Conservation (phyloP, 2,113 vertebrate species). For the Stercorarius parasiticus region DNA sequence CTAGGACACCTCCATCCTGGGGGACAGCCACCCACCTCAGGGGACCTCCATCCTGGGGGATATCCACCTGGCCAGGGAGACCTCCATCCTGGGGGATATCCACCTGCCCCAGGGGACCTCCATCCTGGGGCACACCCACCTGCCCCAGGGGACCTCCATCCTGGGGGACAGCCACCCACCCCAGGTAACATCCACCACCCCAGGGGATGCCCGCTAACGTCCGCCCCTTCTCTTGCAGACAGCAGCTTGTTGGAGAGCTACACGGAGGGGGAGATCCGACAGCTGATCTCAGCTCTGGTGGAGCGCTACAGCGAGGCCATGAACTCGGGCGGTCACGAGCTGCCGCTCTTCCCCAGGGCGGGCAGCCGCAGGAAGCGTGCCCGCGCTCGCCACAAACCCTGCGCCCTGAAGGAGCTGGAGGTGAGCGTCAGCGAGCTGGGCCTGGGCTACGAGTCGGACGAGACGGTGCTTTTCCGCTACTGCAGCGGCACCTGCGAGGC, state of each 20-base stretch:
- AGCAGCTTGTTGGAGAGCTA: slow-evolving; percentile 90
- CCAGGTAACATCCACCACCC: neutral
- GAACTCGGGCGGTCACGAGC: slow-evolving; percentile 63
- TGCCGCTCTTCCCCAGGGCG: slow-evolving; percentile 46
- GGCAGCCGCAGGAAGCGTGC: slow-evolving; percentile 85
- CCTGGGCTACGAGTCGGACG: slow-evolving; percentile 90
- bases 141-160: too few relatives aligned
- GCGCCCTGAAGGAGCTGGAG: slow-evolving; percentile 80
- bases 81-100: neutral
- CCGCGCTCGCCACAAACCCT: slow-evolving; percentile 76
- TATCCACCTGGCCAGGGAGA: neutral
- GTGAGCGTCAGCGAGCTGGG: slow-evolving; percentile 92
- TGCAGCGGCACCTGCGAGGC: slow-evolving; percentile 89
- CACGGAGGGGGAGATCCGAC: slow-evolving; percentile 87
- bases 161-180: neutral
- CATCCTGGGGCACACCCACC: neutral
- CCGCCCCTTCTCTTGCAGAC: slow-evolving; percentile 71
- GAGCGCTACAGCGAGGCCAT: slow-evolving; percentile 77
- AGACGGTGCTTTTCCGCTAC: slow-evolving; percentile 91
- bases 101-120: neutral
- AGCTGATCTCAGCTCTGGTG: slow-evolving; percentile 81
- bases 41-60: too few relatives aligned
- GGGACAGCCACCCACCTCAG: neutral
- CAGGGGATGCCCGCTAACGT: accelerated
- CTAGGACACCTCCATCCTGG: neutral